Conservation (phyloP, 2,113 vertebrate genomes). For the Myrmecobius fasciatus region DNA sequence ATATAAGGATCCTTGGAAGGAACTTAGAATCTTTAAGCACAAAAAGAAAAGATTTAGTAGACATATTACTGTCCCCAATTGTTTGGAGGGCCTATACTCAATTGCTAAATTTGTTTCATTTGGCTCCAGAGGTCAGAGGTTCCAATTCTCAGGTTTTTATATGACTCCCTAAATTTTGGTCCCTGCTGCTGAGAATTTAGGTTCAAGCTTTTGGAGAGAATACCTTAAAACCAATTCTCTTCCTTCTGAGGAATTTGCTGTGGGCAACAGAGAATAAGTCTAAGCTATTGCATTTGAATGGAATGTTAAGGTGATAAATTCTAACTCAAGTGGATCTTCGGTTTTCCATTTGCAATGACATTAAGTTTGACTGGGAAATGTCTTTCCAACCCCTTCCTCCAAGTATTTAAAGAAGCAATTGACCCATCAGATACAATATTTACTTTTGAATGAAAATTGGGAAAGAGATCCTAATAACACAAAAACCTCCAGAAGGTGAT, state of each 20-base stretch:
- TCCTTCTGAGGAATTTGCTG: not conserved
- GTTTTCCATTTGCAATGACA: not conserved
- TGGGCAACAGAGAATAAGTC: not conserved
- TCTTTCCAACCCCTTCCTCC: rapidly evolving
- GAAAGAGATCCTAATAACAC: not conserved
- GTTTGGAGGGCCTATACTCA: not conserved
- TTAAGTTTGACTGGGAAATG: not conserved
- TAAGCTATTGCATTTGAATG: rapidly evolving
- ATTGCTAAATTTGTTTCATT: not conserved
- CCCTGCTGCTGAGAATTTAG: not conserved
- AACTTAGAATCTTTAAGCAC: not conserved
- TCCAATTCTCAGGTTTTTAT: not conserved
- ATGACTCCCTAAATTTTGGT: not conserved
- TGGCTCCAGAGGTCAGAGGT: not conserved
- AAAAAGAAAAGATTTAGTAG: not conserved
- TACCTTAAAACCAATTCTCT: not conserved
- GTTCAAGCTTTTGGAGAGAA: not conserved
- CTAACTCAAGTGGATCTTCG: not conserved
- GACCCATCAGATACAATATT: not conserved
- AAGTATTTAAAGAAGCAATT: not conserved
- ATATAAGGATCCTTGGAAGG: not conserved
- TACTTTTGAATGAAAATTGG: not conserved
- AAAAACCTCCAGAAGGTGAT: not conserved
- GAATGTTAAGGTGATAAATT: not conserved
- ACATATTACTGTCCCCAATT: not conserved